phyloP scores from a whole-genome alignment of 2,888 invertebrate genomes.

The Elmis aenea region DNA sequence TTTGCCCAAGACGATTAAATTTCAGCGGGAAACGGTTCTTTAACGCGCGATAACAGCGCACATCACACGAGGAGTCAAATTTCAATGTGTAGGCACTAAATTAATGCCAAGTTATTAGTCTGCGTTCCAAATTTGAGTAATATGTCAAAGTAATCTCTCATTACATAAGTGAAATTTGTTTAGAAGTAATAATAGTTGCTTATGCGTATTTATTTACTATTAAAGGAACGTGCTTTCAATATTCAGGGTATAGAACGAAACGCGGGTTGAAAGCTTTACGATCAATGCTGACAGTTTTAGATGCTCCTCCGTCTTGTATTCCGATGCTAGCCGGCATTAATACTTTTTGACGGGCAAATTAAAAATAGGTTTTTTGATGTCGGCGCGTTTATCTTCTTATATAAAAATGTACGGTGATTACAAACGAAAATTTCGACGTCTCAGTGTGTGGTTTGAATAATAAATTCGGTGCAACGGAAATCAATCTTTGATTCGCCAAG shows the following conservation, averaged over 20 bases:
- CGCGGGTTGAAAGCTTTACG: constrained; percentile 47
- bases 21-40: no score
- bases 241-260: constrained; percentile 42
- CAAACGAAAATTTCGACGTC: neutral
- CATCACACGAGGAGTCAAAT: no score
- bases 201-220: constrained; percentile 12
- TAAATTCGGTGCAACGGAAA: neutral
- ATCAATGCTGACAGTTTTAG: constrained; percentile 47
- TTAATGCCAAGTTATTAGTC: no score
- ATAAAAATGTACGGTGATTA: no score
- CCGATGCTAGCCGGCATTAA: no score
- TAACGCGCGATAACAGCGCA: no score
- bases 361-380: no score
- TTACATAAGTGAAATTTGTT: neutral
- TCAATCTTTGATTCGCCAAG: neutral
- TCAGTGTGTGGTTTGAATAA: neutral
- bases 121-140: constrained; percentile 2
- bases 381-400: no score
- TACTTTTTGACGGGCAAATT: no score
- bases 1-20: no score
- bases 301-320: constrained; percentile 38
- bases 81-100: no score
- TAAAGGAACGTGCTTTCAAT: constrained; percentile 27
- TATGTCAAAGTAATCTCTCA: neutral
- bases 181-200: neutral